These are phyloP conservation scores for Istiophorus platypterus DNA, from an alignment of 2,113 vertebrate genomes.

Conservation along the genomic window DNA sequence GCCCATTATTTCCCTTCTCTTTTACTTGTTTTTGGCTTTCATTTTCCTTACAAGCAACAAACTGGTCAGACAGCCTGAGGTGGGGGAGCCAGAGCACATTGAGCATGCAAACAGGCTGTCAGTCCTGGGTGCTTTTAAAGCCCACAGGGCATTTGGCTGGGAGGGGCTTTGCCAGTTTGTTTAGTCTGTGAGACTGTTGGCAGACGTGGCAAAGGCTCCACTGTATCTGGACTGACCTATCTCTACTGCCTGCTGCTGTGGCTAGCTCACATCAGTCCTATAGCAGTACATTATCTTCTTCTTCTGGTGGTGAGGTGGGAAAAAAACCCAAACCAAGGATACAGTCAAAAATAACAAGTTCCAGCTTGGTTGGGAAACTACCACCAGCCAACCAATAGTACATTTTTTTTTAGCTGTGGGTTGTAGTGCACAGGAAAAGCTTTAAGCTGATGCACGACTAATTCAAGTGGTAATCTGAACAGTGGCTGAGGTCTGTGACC, in stretches of 20 bases:
- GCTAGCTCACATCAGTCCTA: slow-evolving; percentile 22
- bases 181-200: slow-evolving; percentile 73
- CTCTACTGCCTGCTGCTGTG: slow-evolving; percentile 28
- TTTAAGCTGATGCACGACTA: neutral
- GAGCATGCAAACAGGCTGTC: slow-evolving; percentile 66
- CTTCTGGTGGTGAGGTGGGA: slow-evolving; percentile 26
- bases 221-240: slow-evolving; percentile 55
- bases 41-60: slow-evolving; percentile 58
- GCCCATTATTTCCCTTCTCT: slow-evolving; percentile 36
- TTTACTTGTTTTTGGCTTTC: slow-evolving; percentile 47
- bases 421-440: neutral
- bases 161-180: slow-evolving; percentile 64
- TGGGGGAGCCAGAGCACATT: neutral
- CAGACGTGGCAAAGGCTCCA: slow-evolving; percentile 67
- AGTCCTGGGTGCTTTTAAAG: slow-evolving; percentile 53
- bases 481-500: neutral
- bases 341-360: slow-evolving; percentile 35
- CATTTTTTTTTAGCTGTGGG: slow-evolving; percentile 34
- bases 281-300: slow-evolving; percentile 10
- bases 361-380: slow-evolving; percentile 28
- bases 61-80: slow-evolving; percentile 50
- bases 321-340: slow-evolving; percentile 12
- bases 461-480: neutral
- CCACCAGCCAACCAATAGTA: slow-evolving; percentile 1
- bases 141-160: slow-evolving; percentile 47